Percentiles rank a stretch among this genome's conserved stretches.
Evolutionary conservation across 2,113 vertebrate species (phyloP).

Genomic region (Gymnorhina tibicen): DNA sequence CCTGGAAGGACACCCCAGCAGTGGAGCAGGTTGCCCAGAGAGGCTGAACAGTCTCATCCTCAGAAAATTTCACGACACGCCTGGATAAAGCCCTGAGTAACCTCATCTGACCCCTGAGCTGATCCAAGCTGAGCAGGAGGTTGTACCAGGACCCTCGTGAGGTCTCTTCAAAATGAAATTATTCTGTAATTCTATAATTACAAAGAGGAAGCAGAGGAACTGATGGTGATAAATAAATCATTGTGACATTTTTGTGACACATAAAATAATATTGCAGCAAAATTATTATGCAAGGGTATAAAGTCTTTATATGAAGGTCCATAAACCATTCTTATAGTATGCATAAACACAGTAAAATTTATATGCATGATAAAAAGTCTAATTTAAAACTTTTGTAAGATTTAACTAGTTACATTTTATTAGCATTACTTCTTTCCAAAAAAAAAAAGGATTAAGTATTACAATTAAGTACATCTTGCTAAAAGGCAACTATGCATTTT

Average conservation of each 20-base stretch:
- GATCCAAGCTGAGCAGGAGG: background rate
- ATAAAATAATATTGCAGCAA: conserved; percentile 4
- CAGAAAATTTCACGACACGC: background rate
- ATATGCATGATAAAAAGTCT: background rate
- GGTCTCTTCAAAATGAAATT: background rate
- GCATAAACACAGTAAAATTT: background rate
- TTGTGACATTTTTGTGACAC: background rate
- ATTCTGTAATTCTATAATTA: background rate
- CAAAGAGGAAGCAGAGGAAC: background rate
- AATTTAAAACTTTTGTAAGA: background rate
- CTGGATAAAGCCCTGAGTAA: background rate
- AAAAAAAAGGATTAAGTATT: background rate
- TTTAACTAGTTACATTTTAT: conserved; percentile 3
- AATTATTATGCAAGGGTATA: background rate
- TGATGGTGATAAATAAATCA: background rate
- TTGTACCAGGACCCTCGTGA: background rate
- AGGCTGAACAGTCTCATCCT: background rate
- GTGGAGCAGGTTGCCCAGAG: background rate
- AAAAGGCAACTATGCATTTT: background rate
- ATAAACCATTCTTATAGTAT: background rate
- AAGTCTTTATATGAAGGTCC: background rate
- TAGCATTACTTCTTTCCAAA: background rate
- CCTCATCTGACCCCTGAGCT: background rate
- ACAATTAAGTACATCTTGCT: background rate
- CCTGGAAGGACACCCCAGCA: background rate